Conservation (phyloP, 2,113 vertebrate genomes). For the Neopipo cinnamomea region DNA sequence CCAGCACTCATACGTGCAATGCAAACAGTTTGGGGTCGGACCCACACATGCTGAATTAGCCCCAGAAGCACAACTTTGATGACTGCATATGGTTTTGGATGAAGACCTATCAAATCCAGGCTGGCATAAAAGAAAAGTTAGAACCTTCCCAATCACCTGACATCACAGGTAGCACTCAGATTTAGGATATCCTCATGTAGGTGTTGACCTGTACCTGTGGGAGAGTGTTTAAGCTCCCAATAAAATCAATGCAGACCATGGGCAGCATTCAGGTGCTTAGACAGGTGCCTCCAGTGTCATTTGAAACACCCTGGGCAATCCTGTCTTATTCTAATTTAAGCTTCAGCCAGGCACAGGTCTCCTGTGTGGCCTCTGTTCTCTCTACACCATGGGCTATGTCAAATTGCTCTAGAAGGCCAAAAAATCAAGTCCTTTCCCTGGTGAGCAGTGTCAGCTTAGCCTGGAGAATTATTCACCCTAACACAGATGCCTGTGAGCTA, state of each 20-base stretch:
- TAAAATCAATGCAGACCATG: rapidly evolving
- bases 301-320: background rate
- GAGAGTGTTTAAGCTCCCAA: background rate
- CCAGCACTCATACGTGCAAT: background rate
- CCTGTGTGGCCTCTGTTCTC: background rate
- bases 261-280: background rate
- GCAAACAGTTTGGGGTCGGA: background rate
- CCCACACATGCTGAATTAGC: rapidly evolving
- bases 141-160: background rate
- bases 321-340: background rate
- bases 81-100: background rate
- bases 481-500: background rate
- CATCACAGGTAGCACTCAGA: background rate
- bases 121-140: background rate
- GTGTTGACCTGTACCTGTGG: background rate
- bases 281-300: background rate
- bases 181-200: background rate
- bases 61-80: background rate
- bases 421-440: background rate
- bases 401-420: background rate
- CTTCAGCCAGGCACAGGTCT: background rate
- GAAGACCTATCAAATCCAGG: background rate
- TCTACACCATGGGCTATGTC: background rate
- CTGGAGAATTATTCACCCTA: background rate
- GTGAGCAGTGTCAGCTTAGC: background rate